Evolutionary conservation across 2,113 vertebrate genomes (phyloP).

Genomic region (Pedionomus torquatus): DNA sequence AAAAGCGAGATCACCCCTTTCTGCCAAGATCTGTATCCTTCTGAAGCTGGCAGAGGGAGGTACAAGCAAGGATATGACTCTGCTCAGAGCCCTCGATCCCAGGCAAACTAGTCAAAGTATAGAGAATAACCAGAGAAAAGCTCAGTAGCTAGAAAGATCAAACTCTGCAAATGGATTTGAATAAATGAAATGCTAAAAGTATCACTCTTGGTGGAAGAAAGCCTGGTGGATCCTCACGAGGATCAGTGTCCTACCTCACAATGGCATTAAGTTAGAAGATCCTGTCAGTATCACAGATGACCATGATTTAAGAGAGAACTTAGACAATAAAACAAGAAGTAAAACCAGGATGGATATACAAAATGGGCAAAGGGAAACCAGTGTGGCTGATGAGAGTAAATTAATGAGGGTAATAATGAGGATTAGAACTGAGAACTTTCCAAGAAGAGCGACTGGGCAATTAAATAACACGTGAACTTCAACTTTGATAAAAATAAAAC

Average conservation of each 20-base stretch:
- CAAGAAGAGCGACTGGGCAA: background rate
- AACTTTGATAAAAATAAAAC: background rate
- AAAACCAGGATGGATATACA: background rate
- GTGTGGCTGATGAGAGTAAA: background rate
- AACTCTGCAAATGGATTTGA: background rate
- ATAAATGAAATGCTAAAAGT: background rate
- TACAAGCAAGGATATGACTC: background rate
- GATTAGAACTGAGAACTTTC: background rate
- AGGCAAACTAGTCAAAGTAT: background rate
- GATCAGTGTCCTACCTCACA: background rate
- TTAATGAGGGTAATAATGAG: background rate
- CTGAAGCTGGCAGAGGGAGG: background rate
- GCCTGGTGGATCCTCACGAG: background rate
- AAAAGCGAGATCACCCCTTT: background rate
- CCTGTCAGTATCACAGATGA: background rate
- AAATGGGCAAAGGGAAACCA: background rate
- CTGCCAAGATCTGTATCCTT: fast-evolving
- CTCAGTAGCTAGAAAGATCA: background rate
- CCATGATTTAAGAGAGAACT: background rate
- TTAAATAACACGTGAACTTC: background rate
- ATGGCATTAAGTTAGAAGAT: background rate
- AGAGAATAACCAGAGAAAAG: background rate
- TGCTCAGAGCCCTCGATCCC: background rate
- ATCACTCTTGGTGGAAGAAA: background rate
- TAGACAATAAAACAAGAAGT: background rate